Conservation (phyloP, 1,140 invertebrate species). For the Euura lappo region DNA sequence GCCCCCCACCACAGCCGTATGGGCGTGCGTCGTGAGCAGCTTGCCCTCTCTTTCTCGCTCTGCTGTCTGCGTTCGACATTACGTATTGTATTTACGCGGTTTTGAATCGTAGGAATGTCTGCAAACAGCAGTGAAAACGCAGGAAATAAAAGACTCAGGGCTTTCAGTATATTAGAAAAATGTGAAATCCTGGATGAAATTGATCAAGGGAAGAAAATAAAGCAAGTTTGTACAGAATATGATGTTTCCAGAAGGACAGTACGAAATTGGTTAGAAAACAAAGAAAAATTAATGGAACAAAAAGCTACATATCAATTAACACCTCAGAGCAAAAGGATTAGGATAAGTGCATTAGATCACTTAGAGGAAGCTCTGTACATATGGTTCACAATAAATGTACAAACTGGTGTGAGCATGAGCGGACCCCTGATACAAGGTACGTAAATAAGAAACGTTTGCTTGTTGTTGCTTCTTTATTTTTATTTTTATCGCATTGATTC, state of each 20-base stretch:
- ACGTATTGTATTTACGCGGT: too few species aligned
- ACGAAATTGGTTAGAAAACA: neutral
- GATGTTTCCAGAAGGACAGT: neutral
- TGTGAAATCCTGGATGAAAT: neutral
- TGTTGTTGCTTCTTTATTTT: neutral
- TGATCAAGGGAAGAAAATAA: neutral
- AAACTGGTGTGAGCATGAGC: slow-evolving; percentile 13
- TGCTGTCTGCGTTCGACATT: too few species aligned
- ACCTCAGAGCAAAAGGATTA: slow-evolving; percentile 5
- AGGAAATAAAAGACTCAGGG: neutral
- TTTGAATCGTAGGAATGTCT: too few species aligned
- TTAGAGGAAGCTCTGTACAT: slow-evolving; percentile 16
- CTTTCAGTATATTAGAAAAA: neutral
- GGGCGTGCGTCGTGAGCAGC: too few species aligned
- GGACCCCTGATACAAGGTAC: slow-evolving; percentile 9
- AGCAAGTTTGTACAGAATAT: neutral
- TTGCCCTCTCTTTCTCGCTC: too few species aligned
- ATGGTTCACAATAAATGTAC: slow-evolving; percentile 18
- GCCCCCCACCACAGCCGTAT: too few species aligned
- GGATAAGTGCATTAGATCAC: neutral
- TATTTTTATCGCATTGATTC: neutral
- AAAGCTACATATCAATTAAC: neutral
- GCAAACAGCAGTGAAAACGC: neutral
- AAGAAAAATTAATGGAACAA: neutral
- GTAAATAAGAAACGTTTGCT: neutral